A percentile compares a stretch with the other conserved stretches of the same genome.
phyloP scores from a whole-genome alignment of 2,797 vertebrate genomes.

The Chiroxiphia lanceolata region DNA sequence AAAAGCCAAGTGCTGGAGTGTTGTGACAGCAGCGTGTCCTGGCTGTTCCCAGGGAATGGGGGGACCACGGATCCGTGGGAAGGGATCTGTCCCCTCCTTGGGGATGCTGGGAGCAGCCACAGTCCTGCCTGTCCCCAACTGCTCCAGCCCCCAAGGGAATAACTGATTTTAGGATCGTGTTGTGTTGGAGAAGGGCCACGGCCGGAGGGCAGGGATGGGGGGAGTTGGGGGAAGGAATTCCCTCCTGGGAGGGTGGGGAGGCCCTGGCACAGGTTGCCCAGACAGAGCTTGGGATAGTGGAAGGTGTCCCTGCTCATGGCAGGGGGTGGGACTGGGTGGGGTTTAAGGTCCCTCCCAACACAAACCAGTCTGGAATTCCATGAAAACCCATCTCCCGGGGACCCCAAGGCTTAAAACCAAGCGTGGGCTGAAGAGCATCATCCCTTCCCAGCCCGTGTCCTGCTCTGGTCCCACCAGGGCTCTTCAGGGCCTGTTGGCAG shows the following conservation, averaged over 20 bases:
- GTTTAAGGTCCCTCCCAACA: not conserved
- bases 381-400: not conserved
- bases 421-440: not conserved
- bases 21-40: not conserved
- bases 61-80: too few relatives aligned
- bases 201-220: not conserved
- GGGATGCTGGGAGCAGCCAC: not conserved
- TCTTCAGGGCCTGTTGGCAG: not conserved
- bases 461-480: fast-evolving
- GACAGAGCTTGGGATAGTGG: not conserved
- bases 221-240: not conserved
- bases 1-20: not conserved
- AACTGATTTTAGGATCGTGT: not conserved
- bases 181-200: not conserved
- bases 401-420: too few relatives aligned
- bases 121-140: not conserved
- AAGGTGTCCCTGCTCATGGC: not conserved
- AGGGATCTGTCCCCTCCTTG: not conserved
- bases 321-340: not conserved
- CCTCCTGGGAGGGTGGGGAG: not conserved
- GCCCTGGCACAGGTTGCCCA: too few relatives aligned
- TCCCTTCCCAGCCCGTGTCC: not conserved
- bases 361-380: not conserved
- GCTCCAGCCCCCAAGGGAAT: not conserved
- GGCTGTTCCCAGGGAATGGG: not conserved